These are phyloP conservation scores for Sphinx pinastri DNA, from an alignment of 2,888 invertebrate species.

Conservation along the genomic window DNA sequence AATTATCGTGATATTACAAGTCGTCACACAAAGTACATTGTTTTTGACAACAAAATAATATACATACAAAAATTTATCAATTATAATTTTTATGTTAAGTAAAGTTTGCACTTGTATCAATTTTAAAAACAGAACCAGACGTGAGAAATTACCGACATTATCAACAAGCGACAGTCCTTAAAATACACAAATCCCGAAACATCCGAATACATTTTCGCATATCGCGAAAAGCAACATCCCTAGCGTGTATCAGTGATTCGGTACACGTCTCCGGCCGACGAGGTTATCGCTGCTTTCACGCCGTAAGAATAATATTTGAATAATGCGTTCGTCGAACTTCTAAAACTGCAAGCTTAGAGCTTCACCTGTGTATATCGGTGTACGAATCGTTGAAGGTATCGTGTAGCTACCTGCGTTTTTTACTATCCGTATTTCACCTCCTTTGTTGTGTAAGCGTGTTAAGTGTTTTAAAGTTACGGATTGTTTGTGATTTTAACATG, in stretches of 20 bases:
- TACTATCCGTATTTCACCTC: not conserved
- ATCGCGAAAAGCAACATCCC: constrained; percentile 27
- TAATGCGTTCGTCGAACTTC: constrained; percentile 77
- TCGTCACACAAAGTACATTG: too few species aligned
- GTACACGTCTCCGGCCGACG: constrained; percentile 64
- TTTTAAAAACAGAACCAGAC: too few species aligned
- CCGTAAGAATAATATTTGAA: constrained; percentile 78
- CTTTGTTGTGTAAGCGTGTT: not conserved
- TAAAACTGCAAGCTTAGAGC: constrained; percentile 67
- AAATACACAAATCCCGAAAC: not conserved
- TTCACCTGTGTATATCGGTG: constrained; percentile 69
- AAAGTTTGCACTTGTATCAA: too few species aligned
- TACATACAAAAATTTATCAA: too few species aligned
- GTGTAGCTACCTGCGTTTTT: constrained; percentile 26
- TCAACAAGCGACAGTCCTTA: too few species aligned
- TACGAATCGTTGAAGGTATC: constrained; percentile 67
- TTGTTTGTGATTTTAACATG: too few species aligned
- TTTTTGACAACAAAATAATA: too few species aligned
- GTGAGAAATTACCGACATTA: too few species aligned
- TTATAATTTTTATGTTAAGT: too few species aligned
- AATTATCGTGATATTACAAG: too few species aligned
- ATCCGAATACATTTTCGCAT: not conserved
- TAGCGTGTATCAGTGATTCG: constrained; percentile 67
- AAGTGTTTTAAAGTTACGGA: not conserved
- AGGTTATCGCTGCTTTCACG: constrained; percentile 80